Percentiles rank a stretch among this genome's conserved stretches.
These are phyloP conservation scores for Oryzias melastigma DNA, from an alignment of 2,113 vertebrate species.

Conservation along the genomic window DNA sequence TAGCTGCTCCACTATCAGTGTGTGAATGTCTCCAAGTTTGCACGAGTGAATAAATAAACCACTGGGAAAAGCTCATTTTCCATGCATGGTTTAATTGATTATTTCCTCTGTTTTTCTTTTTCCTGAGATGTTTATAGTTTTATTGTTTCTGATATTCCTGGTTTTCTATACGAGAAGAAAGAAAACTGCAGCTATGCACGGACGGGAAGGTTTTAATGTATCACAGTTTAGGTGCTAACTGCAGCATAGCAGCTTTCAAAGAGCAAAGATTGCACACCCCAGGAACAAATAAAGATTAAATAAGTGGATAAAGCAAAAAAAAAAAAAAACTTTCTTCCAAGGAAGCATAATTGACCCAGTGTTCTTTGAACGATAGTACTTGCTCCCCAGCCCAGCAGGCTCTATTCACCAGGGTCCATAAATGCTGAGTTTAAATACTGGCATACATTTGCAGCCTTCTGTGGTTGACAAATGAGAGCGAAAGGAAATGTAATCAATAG, in stretches of 20 bases:
- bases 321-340: slow-evolving; percentile 1
- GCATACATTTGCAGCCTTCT: background rate
- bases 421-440: slow-evolving; percentile 7
- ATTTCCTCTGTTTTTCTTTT: no score
- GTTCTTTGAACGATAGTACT: background rate
- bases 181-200: no score
- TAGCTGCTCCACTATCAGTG: no score
- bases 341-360: background rate
- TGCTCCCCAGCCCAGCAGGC: background rate
- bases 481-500: slow-evolving; percentile 28
- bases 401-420: background rate
- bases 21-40: no score
- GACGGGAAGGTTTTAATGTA: background rate
- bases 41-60: no score
- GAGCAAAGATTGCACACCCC: slow-evolving; percentile 9
- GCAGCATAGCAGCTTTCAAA: background rate
- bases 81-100: no score
- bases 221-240: no score
- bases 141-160: no score
- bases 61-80: no score
- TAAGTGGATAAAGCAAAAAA: background rate
- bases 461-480: slow-evolving; percentile 18
- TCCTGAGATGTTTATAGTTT: no score
- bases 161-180: no score
- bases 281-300: slow-evolving; percentile 7